These are phyloP conservation scores for Aphidius gifuensis DNA, from an alignment of 1,140 invertebrate genomes.

Conservation along the genomic window DNA sequence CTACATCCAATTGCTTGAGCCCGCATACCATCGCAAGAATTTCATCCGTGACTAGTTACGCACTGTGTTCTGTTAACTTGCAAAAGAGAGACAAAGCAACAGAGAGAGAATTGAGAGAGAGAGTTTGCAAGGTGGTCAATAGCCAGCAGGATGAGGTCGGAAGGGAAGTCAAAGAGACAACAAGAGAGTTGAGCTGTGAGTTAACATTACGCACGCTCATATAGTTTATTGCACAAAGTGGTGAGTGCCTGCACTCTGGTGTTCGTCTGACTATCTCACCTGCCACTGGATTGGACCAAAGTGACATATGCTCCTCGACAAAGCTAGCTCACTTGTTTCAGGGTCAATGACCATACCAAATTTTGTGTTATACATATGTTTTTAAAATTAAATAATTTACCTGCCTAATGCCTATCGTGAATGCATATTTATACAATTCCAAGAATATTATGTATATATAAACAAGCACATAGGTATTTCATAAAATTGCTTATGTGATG, in stretches of 20 bases:
- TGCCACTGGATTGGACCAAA: conserved; percentile 18
- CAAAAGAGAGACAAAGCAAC: neutral
- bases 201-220: conserved; percentile 34
- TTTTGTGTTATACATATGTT: too few relatives aligned
- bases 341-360: too few relatives aligned
- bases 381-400: conserved; percentile 11
- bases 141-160: conserved; percentile 9
- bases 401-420: too few relatives aligned
- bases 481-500: conserved; percentile 13
- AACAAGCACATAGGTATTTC: too few relatives aligned
- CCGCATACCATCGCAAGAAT: conserved; percentile 39
- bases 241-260: conserved; percentile 3
- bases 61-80: conserved; percentile 5
- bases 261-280: neutral
- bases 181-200: neutral
- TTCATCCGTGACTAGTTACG: conserved; percentile 25
- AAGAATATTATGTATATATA: too few relatives aligned
- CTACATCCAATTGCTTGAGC: conserved; percentile 43
- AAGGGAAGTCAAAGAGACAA: conserved; percentile 10
- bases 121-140: neutral
- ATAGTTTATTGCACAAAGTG: conserved; percentile 39
- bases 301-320: conserved; percentile 30
- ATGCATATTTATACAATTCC: too few relatives aligned
- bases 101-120: neutral
- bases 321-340: neutral